Base-by-base conservation (phyloP, 2,797 vertebrate genomes). In the Atherinosoma microstoma region DNA sequence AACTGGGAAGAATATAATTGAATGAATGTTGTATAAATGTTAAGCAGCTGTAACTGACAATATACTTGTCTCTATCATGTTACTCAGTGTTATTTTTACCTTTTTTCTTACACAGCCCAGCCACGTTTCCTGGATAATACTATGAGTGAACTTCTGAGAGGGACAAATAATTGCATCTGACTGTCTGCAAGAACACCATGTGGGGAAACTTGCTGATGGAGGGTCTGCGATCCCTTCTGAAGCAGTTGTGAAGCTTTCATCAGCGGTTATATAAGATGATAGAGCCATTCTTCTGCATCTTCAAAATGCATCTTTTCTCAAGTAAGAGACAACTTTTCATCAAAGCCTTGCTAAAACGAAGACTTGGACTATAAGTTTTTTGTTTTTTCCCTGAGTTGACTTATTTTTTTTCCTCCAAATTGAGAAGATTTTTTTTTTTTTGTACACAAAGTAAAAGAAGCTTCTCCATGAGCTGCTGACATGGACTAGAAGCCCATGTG, bases 401-500 rank as follows among this genome's bases (percentile, higher is more conserved):
- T 24, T 54, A 73, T 45, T 60, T 49, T 56, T 53, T 32, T 47
- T 27, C 18, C n/a, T 6, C 24, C 47, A 3, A 16, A 53, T 30
- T 51, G 1, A 34, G 27, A 63, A 65, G 12, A 57, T 20, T 63
- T 80, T 13, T 51, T 20, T 16, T 36, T 20, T 54, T 27, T 32
- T 47, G 6, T 15, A 18, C n/a, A 42, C 12, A 22, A 36, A 59
- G 34, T 61, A 42, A 70, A 83, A 75, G 34, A 67, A 57, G 27
- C 53, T 78, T 83, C 73, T 69, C 30, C 20, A 63, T 72, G 53
- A 75, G 63, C 72, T 70, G 83, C 71, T 77, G 79, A 79, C 0
- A 85, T 84, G 72, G 74, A 80, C 72, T 86, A 78, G 79, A 87
- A 51, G 78, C 92, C 76, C 86, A 93, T 95, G 94, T 90, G 79